Evolutionary conservation across 2,113 vertebrate genomes (phyloP), one percentile per base, ranked within the genome.

Genomic region (Regulus satrapa): DNA sequence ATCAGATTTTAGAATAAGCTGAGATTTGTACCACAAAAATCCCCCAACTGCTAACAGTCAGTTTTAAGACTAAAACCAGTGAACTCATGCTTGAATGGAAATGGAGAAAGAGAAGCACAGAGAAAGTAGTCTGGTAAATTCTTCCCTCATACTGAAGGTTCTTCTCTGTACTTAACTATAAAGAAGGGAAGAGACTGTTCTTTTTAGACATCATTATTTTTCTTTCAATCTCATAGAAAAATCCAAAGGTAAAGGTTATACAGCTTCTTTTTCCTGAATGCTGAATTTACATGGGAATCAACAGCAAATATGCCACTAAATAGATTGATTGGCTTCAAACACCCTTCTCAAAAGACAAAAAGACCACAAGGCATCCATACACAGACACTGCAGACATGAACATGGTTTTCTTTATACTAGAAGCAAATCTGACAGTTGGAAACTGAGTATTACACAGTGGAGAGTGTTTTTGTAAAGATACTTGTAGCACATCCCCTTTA

Each of bases 51-150:
- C 43, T 59, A 84, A 29, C 36, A 77, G 41, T 12, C 63, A 64
- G 43, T 80, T 91, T 89, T 38, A n/a, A 89, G 73, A 52, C 36
- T 81, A 87, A 71, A 84, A 76, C 24, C 48, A 74, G 23, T 28
- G 46, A 62, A 49, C 12, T 76, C 51, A 64, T 2, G 18, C 79
- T 86, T 67, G 86, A 95, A 28, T 83, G 38, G 14, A 73, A 64
- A 74, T 80, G 15, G 24, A 94, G 28, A 76, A 91, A 86, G 85
- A 68, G 34, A 2, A 36, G 4, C 23, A 86, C 31, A 84, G 36
- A 55, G 15, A 36, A 84, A 85, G 56, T 5, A 7, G 7, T 62
- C 38, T 51, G 32, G 11, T 41, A 59, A 5, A 10, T 74, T 77
- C 58, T 43, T 82, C 32, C 26, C 63, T 67, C 43, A 43, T 9